Percentiles rank a stretch among this genome's conserved stretches.
Conservation (phyloP, 1,140 invertebrate genomes). For the Psix sp. region DNA sequence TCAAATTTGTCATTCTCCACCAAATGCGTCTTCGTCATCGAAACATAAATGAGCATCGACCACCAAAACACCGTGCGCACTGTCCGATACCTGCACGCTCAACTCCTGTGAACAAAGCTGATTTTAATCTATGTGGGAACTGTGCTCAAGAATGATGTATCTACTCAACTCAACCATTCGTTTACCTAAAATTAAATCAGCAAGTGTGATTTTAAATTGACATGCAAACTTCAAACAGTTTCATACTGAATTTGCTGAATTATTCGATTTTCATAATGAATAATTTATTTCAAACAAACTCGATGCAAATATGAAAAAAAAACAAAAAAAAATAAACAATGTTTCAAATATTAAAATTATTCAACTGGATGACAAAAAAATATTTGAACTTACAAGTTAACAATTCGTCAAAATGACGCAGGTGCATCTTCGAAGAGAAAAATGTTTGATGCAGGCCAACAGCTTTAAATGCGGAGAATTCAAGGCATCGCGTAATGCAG, state of each 20-base stretch:
- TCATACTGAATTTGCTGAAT: too few species aligned
- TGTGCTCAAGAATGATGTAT: slow-evolving; percentile 16
- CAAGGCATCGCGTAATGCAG: slow-evolving; percentile 65
- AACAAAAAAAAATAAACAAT: too few species aligned
- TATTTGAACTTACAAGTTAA: not conserved
- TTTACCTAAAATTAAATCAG: too few species aligned
- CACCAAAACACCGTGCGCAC: too few species aligned
- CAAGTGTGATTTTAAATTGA: too few species aligned
- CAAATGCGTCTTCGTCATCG: slow-evolving; percentile 26
- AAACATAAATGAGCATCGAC: too few species aligned
- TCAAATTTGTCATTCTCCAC: slow-evolving; percentile 29
- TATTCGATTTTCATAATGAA: too few species aligned
- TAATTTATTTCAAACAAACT: too few species aligned
- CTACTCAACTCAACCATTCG: slow-evolving; percentile 17
- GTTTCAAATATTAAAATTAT: too few species aligned
- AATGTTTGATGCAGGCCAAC: slow-evolving; percentile 34
- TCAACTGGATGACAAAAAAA: not conserved
- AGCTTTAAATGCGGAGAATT: slow-evolving; percentile 57
- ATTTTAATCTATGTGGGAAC: slow-evolving; percentile 47
- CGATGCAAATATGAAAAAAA: too few species aligned
- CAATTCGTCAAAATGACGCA: slow-evolving; percentile 27
- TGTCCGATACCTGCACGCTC: not conserved
- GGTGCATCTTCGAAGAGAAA: slow-evolving; percentile 32
- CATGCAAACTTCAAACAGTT: too few species aligned
- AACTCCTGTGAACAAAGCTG: slow-evolving; percentile 20